Percentiles rank a stretch among this genome's conserved stretches.
These are phyloP conservation scores for Gallinago media DNA, from an alignment of 2,113 vertebrate genomes.

Conservation along the genomic window DNA sequence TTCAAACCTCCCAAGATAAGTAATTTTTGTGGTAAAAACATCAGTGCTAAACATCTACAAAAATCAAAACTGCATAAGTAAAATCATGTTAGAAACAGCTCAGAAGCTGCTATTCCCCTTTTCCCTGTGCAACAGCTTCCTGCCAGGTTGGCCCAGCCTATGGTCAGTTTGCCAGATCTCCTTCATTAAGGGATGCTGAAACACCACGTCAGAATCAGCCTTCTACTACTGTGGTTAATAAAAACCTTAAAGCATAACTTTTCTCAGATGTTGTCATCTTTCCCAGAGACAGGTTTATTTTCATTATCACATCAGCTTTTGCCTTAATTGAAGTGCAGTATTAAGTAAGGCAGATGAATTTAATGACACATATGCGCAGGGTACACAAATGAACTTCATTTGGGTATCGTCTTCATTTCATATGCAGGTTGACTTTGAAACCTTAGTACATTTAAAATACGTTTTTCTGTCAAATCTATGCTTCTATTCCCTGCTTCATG, in stretches of 20 bases:
- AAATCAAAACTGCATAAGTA: neutral
- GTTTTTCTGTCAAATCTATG: neutral
- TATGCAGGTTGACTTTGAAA: neutral
- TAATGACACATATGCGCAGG: neutral
- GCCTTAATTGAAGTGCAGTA: neutral
- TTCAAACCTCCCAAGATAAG: constrained; percentile 20
- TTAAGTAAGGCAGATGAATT: neutral
- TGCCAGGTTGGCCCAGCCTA: too few relatives aligned
- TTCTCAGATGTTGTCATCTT: neutral
- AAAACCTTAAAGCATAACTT: neutral
- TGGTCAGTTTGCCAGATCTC: too few relatives aligned
- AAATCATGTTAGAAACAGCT: neutral
- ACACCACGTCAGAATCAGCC: neutral
- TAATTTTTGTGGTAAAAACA: constrained; percentile 20
- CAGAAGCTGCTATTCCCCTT: too few relatives aligned
- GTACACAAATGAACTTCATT: neutral
- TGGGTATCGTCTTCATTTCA: neutral
- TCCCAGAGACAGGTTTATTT: neutral
- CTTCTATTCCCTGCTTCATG: neutral
- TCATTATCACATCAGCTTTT: neutral
- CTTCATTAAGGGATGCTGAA: neutral
- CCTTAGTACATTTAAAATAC: neutral
- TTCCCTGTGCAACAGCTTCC: too few relatives aligned
- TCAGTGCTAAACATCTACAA: neutral
- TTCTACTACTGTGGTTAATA: neutral